Percentiles rank a stretch among this genome's conserved stretches.
Conservation (phyloP, 1,140 invertebrate genomes). For the Procambarus virginalis region DNA sequence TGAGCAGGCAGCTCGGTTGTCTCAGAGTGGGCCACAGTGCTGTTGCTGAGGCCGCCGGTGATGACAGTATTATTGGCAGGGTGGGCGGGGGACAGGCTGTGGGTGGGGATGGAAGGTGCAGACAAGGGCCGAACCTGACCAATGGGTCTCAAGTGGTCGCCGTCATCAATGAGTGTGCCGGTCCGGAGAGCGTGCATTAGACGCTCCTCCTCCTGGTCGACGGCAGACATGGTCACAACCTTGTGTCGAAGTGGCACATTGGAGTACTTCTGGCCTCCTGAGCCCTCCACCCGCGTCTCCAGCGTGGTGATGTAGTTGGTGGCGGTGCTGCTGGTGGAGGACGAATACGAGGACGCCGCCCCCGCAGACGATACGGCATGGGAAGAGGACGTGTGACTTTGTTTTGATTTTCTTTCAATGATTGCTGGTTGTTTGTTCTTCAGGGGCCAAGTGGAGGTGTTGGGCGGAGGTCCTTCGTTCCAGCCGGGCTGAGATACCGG, state of each 20-base stretch:
- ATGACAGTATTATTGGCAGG: slow-evolving; percentile 47
- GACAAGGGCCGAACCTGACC: slow-evolving; percentile 73
- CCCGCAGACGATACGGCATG: neutral
- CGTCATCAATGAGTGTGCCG: slow-evolving; percentile 65
- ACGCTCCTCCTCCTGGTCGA: slow-evolving; percentile 85
- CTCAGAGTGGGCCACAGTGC: slow-evolving; percentile 21
- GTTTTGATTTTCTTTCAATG: slow-evolving; percentile 54
- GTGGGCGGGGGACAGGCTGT: slow-evolving; percentile 8
- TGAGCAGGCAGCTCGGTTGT: slow-evolving; percentile 29
- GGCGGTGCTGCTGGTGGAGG: slow-evolving; percentile 24
- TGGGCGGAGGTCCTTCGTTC: slow-evolving; percentile 70
- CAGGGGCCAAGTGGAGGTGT: slow-evolving; percentile 80
- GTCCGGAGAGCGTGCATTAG: slow-evolving; percentile 86
- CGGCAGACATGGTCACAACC: slow-evolving; percentile 77
- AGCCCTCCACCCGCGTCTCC: slow-evolving; percentile 65
- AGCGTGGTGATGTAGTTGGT: slow-evolving; percentile 69
- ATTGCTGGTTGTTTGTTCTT: slow-evolving; percentile 77
- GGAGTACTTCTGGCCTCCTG: slow-evolving; percentile 43
- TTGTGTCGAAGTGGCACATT: slow-evolving; percentile 66
- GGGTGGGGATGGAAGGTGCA: slow-evolving; percentile 37
- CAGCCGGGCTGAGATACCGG: slow-evolving; percentile 65
- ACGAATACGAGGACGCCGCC: slow-evolving; percentile 25
- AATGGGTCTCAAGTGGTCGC: slow-evolving; percentile 56
- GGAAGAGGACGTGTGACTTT: slow-evolving; percentile 64
- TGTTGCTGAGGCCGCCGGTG: slow-evolving; percentile 57